Evolutionary conservation across 1,140 invertebrate genomes (phyloP), one percentile per base, ranked within the genome.

Genomic region (Drosophila neocordata): DNA sequence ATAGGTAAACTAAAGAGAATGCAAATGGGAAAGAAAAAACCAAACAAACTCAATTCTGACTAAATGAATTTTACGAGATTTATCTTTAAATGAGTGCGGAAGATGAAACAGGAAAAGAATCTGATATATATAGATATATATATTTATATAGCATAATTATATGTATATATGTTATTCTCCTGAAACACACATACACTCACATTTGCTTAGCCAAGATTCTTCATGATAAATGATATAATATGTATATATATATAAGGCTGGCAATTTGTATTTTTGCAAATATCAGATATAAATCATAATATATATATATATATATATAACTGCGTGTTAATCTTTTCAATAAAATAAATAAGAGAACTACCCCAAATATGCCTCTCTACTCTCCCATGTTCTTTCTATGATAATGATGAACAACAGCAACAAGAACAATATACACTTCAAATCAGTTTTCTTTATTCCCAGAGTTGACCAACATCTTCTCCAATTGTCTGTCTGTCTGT

Each of bases 191-290:
- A 13, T 13, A 60, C 22, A 31, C 48, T 41, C 15, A 66, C 52
- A 61, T 8, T 22, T 0, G 9, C 56, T 55, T 1, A 24, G 22
- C 2, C 22, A 48, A 53, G 37, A 56, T 66, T 62, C 59, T 15
- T 44, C 65, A 60, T 75, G 51, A 75, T 60, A 66, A 68, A 64
- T 66, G 65, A 83, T 67, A 73, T 69, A 51, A 78, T 67, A 78
- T 82, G 81, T 75, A 87, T 82, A 1, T 7, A n/a, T n/a, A n/a
- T n/a, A n/a, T n/a, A n/a, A n/a, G n/a, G 68, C 63, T 68, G 61
- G 55, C 77, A 70, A 87, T 82, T 85, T 88, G 65, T 85, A 87
- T 77, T 71, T 81, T 68, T 88, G 83, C 70, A 75, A 75, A 87
- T 79, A 73, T 73, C 64, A 61, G 55, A 79, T 63, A 87, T 88